These are phyloP conservation scores for Nothoprocta perdicaria DNA, from an alignment of 2,113 vertebrate species.

Conservation along the genomic window DNA sequence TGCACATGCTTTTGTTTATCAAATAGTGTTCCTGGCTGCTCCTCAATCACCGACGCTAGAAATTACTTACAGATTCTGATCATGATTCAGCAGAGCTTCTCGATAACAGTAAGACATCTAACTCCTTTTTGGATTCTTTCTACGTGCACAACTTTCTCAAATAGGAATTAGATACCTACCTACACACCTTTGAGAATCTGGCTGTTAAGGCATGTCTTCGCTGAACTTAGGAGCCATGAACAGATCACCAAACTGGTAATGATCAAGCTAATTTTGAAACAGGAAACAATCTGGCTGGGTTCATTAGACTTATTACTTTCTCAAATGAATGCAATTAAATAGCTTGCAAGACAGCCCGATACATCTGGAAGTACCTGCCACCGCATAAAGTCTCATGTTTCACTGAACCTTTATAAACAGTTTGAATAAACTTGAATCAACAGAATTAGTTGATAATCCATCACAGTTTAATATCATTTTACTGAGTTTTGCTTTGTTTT, in stretches of 20 bases:
- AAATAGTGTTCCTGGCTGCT: background rate
- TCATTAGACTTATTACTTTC: background rate
- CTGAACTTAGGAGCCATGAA: background rate
- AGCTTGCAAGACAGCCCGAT: background rate
- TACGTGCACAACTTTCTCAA: background rate
- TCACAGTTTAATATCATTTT: background rate
- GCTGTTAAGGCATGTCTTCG: background rate
- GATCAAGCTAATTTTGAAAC: constrained; percentile 9
- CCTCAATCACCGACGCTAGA: background rate
- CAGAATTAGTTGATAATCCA: background rate
- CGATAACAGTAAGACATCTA: background rate
- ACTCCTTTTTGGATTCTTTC: background rate
- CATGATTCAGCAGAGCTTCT: background rate
- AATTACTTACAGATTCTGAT: background rate
- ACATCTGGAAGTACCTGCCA: background rate
- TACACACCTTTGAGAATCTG: background rate
- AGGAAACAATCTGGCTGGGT: constrained; percentile 5
- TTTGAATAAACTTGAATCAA: background rate
- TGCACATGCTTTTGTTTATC: background rate
- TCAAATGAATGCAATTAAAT: background rate
- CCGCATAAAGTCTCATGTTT: background rate
- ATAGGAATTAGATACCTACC: background rate
- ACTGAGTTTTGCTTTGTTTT: background rate
- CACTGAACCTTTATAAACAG: background rate
- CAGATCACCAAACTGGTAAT: constrained; percentile 11